Conservation (phyloP, 2,113 vertebrate genomes). For the Macheiramphus alcinus region DNA sequence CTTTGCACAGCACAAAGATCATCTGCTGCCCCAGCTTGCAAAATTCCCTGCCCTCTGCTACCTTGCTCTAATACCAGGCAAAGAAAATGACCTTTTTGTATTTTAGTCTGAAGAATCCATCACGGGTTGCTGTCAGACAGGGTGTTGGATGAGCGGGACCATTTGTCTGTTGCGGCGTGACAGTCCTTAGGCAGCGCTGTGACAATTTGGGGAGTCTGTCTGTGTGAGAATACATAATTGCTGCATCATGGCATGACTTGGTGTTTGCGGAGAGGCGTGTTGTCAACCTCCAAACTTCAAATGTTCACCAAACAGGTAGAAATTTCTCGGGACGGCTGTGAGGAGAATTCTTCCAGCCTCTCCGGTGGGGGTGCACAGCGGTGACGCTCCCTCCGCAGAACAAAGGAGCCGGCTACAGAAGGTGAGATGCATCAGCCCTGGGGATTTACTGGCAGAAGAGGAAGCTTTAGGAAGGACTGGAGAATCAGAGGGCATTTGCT, state of each 20-base stretch:
- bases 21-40: neutral
- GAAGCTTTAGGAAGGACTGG: neutral
- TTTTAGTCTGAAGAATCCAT: slow-evolving; percentile 41
- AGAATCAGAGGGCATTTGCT: neutral
- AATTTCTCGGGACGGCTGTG: neutral
- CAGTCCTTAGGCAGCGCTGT: neutral
- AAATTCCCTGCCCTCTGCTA: neutral
- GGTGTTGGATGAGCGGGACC: slow-evolving; percentile 26
- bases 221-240: neutral
- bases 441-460: neutral
- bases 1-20: neutral
- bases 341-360: neutral
- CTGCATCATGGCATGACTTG: neutral
- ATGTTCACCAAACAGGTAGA: neutral
- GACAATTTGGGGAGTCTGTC: neutral
- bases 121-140: slow-evolving; percentile 27
- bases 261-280: neutral
- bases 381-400: neutral
- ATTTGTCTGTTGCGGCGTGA: neutral
- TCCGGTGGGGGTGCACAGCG: neutral
- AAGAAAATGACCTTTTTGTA: neutral
- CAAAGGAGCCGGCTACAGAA: slow-evolving; percentile 5
- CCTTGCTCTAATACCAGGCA: neutral
- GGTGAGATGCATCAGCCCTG: neutral
- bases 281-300: neutral